These are phyloP conservation scores for Centropyge bicolor DNA, from an alignment of 2,797 vertebrate genomes.

Conservation along the genomic window DNA sequence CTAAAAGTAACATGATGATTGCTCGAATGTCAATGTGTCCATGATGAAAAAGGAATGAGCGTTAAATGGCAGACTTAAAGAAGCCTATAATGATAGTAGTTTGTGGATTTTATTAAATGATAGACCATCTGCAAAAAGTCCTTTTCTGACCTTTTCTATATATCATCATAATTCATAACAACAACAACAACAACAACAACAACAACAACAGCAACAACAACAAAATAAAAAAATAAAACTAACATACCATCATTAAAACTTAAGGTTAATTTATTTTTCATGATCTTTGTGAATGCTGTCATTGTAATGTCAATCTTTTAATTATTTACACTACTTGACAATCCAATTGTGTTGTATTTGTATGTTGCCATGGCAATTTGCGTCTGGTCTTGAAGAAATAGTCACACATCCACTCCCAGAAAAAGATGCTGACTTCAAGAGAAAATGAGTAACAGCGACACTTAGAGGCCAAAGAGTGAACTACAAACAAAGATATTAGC, in stretches of 20 bases:
- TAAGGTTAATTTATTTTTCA: neutral
- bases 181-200: neutral
- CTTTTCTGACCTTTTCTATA: neutral
- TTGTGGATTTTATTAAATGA: neutral
- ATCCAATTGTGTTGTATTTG: neutral
- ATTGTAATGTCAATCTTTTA: neutral
- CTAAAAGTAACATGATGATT: constrained; percentile 31
- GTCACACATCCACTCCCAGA: no score
- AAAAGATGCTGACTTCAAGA: neutral
- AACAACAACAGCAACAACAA: neutral
- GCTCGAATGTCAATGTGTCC: neutral
- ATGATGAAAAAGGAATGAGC: neutral
- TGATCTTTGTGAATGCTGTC: neutral
- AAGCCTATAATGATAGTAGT: no score
- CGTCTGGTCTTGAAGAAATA: neutral
- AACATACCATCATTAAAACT: neutral
- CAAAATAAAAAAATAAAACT: no score
- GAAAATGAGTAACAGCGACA: constrained; percentile 47
- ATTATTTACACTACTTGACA: neutral
- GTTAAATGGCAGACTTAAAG: no score
- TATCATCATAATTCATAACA: no score
- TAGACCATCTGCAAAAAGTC: no score
- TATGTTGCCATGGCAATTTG: neutral
- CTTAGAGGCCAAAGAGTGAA: constrained; percentile 10
- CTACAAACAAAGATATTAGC: neutral